Evolutionary conservation across 53 echinoderm and acorn worm genomes (phyloP).

Genomic region (Echinarachnius parma): DNA sequence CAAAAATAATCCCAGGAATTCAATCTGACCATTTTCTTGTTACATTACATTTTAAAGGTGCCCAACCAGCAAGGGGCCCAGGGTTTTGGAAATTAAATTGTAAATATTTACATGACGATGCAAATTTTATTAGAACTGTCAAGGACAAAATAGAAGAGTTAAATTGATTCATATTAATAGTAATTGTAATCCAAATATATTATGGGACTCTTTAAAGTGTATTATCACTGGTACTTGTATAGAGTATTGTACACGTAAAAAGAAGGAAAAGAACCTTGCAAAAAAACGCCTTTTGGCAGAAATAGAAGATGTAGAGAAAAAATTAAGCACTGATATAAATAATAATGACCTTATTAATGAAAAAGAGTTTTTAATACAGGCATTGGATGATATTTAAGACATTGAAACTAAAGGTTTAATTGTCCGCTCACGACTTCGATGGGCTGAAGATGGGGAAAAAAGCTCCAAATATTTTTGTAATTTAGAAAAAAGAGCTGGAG

Average conservation of each 20-base stretch:
- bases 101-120: slow-evolving; percentile 7
- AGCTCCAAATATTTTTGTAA: slow-evolving; percentile 19
- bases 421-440: slow-evolving; percentile 4
- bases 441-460: slow-evolving; percentile 14
- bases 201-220: slow-evolving; percentile 13
- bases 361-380: background rate
- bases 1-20: slow-evolving; percentile 31
- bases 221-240: slow-evolving; percentile 3
- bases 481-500: background rate
- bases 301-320: background rate
- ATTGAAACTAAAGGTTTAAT: slow-evolving; percentile 2
- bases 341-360: background rate
- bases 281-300: background rate
- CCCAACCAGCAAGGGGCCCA: background rate
- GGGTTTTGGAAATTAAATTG: slow-evolving; percentile 33
- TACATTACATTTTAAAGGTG: background rate
- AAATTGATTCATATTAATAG: background rate
- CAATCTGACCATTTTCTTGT: slow-evolving; percentile 7
- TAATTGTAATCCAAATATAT: slow-evolving; percentile 14
- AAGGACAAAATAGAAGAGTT: slow-evolving; percentile 10
- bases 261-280: background rate
- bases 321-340: too few species aligned
- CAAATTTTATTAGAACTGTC: background rate
- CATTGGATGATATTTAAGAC: background rate
- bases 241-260: slow-evolving; percentile 6